Percentiles rank a stretch among this genome's conserved stretches.
Evolutionary conservation across 2,797 vertebrate species (phyloP).

Genomic region (Steatocranus sp.): DNA sequence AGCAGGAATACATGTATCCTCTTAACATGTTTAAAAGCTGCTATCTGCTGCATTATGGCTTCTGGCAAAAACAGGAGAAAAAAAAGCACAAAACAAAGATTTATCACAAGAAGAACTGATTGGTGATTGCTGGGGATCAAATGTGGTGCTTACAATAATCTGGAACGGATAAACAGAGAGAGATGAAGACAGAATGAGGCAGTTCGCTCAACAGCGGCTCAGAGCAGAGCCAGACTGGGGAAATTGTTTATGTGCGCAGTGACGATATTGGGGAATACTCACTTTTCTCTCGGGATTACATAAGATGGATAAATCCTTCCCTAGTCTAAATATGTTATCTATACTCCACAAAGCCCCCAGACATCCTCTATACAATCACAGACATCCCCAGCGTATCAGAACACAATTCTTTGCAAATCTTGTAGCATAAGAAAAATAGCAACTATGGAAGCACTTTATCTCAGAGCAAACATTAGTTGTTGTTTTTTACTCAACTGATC

Average conservation of each 20-base stretch:
- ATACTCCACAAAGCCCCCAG: conserved; percentile 25
- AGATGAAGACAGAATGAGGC: background rate
- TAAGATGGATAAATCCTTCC: conserved; percentile 43
- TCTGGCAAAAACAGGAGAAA: background rate
- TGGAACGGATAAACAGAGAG: conserved; percentile 13
- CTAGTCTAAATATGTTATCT: conserved; percentile 52
- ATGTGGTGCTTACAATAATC: conserved; percentile 17
- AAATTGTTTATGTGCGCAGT: conserved; percentile 33
- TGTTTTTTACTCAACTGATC: background rate
- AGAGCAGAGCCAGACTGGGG: conserved; percentile 10
- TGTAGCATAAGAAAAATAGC: conserved; percentile 22
- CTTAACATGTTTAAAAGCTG: background rate
- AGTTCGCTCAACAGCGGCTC: background rate
- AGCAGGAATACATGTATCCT: background rate
- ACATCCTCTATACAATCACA: conserved; percentile 38
- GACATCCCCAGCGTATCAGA: conserved; percentile 22
- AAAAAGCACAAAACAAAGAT: background rate
- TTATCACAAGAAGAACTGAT: background rate
- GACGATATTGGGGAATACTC: conserved; percentile 52
- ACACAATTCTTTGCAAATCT: conserved; percentile 24
- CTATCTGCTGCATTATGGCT: background rate
- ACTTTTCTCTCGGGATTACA: conserved; percentile 55
- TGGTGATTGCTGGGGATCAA: conserved; percentile 12
- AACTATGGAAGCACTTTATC: conserved; percentile 32
- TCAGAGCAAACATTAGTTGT: background rate